phyloP scores from a whole-genome alignment of 2,113 vertebrate genomes.

The Silurus glanis region DNA sequence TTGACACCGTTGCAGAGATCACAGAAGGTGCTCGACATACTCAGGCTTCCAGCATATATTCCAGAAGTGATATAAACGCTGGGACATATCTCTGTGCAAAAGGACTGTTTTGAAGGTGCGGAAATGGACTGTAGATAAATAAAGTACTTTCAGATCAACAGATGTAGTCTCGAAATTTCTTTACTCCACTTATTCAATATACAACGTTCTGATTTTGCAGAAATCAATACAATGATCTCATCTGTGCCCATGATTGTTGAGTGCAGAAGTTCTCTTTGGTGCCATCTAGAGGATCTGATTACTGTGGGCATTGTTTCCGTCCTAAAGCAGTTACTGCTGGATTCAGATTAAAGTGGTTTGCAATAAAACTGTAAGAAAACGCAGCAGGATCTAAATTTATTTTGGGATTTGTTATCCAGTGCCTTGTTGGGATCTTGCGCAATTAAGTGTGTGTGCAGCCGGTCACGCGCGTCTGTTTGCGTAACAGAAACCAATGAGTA shows the following conservation, averaged over 20 bases:
- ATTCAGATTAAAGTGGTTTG: slow-evolving; percentile 41
- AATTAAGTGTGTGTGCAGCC: background rate
- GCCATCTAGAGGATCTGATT: slow-evolving; percentile 69
- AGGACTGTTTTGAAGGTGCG: no score
- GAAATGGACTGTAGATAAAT: no score
- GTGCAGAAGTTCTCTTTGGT: slow-evolving; percentile 59
- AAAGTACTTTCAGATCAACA: no score
- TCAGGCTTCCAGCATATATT: no score
- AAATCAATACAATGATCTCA: background rate
- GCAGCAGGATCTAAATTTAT: background rate
- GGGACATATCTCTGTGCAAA: no score
- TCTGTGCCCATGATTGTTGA: background rate
- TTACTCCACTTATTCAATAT: no score
- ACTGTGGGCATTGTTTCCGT: background rate
- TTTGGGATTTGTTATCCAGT: slow-evolving; percentile 52
- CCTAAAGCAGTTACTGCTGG: background rate
- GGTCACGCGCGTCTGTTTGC: slow-evolving; percentile 10
- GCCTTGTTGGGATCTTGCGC: background rate
- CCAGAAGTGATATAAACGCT: no score
- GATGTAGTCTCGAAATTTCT: no score
- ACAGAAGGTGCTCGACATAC: no score
- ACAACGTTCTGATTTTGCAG: background rate
- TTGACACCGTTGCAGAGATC: no score
- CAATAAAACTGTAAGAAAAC: slow-evolving; percentile 46
- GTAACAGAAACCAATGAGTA: background rate